Base-by-base conservation (phyloP, 1,140 invertebrate genomes). In the Myzus persicae region DNA sequence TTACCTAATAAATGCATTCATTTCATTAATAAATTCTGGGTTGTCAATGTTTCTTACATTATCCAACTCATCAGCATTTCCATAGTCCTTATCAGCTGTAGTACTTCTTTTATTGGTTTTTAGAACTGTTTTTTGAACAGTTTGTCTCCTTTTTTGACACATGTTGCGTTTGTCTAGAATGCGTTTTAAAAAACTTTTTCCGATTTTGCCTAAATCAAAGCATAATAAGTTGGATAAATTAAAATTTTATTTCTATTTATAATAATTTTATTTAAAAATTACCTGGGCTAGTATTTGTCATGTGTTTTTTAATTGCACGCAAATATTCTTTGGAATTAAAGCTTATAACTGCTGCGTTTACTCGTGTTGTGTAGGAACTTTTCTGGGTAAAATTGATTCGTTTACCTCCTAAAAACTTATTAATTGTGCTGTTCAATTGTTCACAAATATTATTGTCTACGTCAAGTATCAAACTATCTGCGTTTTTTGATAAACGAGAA, bases 401-500 rank as follows among this genome's bases (percentile, higher is more conserved):
- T 59, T 90, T 90, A 54, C 48, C 88, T 38, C 48, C 48, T 5
- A 90, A 46, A 90, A 36, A 51, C 48, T 54, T 90, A 90, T 90
- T 90, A 8, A 90, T 59, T 54, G 22, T 36, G n/a, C 48, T 90
- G 40, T 90, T 90, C 36, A 90, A 90, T 54, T 90, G 88, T 26
- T 90, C 88, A 26, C 88, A 90, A 14, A 51, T 46, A 90, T 90
- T 90, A 90, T 90, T 90, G 48, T 90, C 88, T 51, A 90, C 88
- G 26, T 90, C 40, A 2, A 46, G 42, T 46, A 89, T 89, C 46
- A 89, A 51, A 89, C 46, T 89, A 89, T 89, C 46, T n/a, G 87
- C 87, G 44, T 89, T 89, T 46, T 46, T 48, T n/a, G 87, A 89
- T 48, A 89, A 22, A 46, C 87, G 42, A 46, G 42, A 51, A 36